phyloP scores from a whole-genome alignment of 2,113 vertebrate species.

The Mugil cephalus region DNA sequence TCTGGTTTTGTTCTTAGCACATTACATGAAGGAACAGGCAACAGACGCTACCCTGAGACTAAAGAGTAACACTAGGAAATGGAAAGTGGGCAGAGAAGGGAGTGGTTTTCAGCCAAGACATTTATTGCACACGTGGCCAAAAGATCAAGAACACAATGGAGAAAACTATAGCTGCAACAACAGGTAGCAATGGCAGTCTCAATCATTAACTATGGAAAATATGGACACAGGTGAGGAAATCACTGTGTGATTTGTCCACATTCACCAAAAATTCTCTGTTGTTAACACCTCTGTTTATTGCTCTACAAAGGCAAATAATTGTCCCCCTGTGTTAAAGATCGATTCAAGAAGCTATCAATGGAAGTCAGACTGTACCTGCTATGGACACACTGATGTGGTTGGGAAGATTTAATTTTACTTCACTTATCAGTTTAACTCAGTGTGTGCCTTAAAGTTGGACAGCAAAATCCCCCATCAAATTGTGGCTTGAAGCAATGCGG shows the following conservation, averaged over 20 bases:
- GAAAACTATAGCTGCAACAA: not conserved
- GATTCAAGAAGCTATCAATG: conserved; percentile 41
- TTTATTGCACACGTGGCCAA: conserved; percentile 19
- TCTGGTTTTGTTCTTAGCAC: conserved; percentile 22
- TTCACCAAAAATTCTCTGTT: not conserved
- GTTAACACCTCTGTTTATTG: conserved; percentile 17
- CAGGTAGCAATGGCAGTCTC: too few relatives aligned
- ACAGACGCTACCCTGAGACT: conserved; percentile 27
- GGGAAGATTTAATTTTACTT: conserved; percentile 68
- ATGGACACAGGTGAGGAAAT: too few relatives aligned
- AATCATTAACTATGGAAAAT: too few relatives aligned
- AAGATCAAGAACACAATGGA: not conserved
- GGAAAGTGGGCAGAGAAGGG: conserved; percentile 2
- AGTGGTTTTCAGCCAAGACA: conserved; percentile 19
- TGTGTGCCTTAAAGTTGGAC: conserved; percentile 53
- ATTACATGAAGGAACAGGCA: conserved; percentile 29
- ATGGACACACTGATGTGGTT: conserved; percentile 47
- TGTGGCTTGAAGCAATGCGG: conserved; percentile 44
- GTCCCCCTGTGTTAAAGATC: conserved; percentile 16
- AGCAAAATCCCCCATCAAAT: conserved; percentile 49
- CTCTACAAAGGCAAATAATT: conserved; percentile 27
- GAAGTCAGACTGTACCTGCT: conserved; percentile 36
- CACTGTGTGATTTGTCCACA: too few relatives aligned
- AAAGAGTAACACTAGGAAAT: not conserved
- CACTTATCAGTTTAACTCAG: conserved; percentile 60